phyloP scores from a whole-genome alignment of 2,797 vertebrate genomes.

The Myripristis murdjan region DNA sequence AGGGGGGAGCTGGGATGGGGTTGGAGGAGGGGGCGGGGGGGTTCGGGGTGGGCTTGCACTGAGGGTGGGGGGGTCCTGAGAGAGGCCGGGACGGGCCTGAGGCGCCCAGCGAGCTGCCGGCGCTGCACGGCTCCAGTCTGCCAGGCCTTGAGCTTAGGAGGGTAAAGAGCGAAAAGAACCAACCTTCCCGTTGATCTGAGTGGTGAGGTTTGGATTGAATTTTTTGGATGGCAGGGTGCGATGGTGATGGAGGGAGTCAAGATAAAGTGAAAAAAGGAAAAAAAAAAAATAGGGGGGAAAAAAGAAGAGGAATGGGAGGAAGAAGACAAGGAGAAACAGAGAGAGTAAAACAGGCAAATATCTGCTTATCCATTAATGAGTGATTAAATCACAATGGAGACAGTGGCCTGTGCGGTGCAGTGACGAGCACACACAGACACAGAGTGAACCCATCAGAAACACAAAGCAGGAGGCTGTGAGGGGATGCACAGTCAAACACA shows the following conservation, averaged over 20 bases:
- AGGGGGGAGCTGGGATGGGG: background rate
- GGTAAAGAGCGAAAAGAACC: constrained; percentile 94
- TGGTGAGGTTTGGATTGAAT: constrained; percentile 92
- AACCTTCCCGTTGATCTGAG: constrained; percentile 99
- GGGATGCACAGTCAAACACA: constrained; percentile 1
- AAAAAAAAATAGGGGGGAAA: constrained; percentile 69
- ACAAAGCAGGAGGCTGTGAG: constrained; percentile 28
- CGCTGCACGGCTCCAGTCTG: constrained; percentile 78
- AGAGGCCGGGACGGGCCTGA: constrained; percentile 75
- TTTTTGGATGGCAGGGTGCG: constrained; percentile 92
- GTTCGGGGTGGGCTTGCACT: constrained; percentile 25
- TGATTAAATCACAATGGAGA: constrained; percentile 63
- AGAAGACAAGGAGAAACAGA: constrained; percentile 90
- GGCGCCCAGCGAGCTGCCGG: constrained; percentile 71
- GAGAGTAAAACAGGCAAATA: constrained; percentile 88
- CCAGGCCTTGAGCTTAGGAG: constrained; percentile 59
- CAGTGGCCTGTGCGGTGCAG: constrained; percentile 39
- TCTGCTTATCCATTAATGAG: constrained; percentile 78
- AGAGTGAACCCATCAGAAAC: constrained; percentile 5
- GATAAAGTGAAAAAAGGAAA: constrained; percentile 86
- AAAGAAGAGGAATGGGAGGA: constrained; percentile 76
- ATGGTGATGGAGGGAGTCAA: constrained; percentile 93
- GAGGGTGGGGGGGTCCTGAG: constrained; percentile 41
- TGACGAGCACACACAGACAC: constrained; percentile 14
- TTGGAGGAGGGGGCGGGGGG: constrained; percentile 2